Evolutionary conservation across 2,888 invertebrate species (phyloP), one percentile per base, ranked within the genome.

Genomic region (Malachius bipustulatus): DNA sequence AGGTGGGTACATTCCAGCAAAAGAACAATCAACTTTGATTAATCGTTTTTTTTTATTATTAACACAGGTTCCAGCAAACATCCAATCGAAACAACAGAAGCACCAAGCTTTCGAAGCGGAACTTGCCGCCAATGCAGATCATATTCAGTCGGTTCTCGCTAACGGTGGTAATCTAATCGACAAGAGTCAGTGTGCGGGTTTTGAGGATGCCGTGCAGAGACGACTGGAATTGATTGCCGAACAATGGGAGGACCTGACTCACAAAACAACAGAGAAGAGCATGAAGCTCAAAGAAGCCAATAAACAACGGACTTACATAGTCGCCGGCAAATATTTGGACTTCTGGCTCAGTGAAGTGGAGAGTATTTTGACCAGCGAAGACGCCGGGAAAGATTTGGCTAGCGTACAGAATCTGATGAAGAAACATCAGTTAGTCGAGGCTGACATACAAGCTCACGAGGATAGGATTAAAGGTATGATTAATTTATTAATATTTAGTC

Each of bases 281-380:
- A 73, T 93, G 53, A 91, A 93, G 59, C 69, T 97, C 52, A 94
- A 96, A 64, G 96, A 97, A 62, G 96, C 96, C 32, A 96, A 94
- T 66, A 88, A 93, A 57, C 96, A 97, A 61, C 78, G 94, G 46
- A 91, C 91, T 1, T 97, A 94, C 69, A 96, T 96, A 65, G 96
- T 96, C 41, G 96, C 91, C 27, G 94, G 96, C 44, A 97, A 97
- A 65, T 96, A 97, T 65, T 76, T 97, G 46, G 96, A 97, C 67
- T 97, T 97, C 69, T 97, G 96, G 96, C 77, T 97, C 35, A 94
- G 94, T 51, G 94, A 96, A 73, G 91, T 93, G 42, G 93, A 94
- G 59, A 88, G 88, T 57, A 67, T 94, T 40, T 63, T 94, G 48
- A 88, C 88, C 2, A 87, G 87, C 9, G 93, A 96, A 59, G 94